Base-by-base conservation (phyloP, 2,113 vertebrate species). In the Ammodramus savannarum region DNA sequence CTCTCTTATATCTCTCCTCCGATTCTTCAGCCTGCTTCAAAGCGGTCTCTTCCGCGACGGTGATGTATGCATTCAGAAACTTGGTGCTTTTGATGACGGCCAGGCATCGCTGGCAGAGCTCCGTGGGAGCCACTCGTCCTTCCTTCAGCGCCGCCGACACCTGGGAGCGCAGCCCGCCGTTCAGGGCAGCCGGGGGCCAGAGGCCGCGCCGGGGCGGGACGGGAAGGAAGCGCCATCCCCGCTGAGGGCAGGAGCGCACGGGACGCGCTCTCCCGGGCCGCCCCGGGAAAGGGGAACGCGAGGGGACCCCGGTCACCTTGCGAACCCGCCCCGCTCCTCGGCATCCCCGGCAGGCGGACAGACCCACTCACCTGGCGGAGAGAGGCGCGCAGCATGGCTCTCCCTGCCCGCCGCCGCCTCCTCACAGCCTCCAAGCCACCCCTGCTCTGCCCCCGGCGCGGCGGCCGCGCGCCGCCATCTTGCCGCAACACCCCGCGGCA, bases 1-100 rank as follows among this genome's bases (percentile, higher is more conserved):
- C 99, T 98, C 66, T 96, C 43, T 79, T 94, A 25, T 99, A 97
- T 61, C 99, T 97, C 55, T 90, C 75, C 83, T 99, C 98, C 2
- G 99, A 98, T 63, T 98, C 98, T 73, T 97, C 96, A 36, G 99
- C 99, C 97, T 99, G 99, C 93, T 97, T 97, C 96, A 99, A 80
- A 16, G 99, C 99, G 4, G 81, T 69, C 38, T 99, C 98, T 91
- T 99, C 99, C 4, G 98, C 97, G 19, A 99, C 96, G 3, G 98
- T 99, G 66, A 99, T 98, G 83, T 99, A 99, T 6, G 99, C 98
- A 11, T 99, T 99, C 6, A 99, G 98, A 69, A 98, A 98, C 54
- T 79, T 97, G 9, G 98, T 99, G 88, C 98, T 98, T 96, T 95
- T 98, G 92, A 99, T 98, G 75, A 97, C 98, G 34, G 98, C 96